Evolutionary conservation across 2,888 invertebrate species (phyloP).

Genomic region (Dasypolia templi): DNA sequence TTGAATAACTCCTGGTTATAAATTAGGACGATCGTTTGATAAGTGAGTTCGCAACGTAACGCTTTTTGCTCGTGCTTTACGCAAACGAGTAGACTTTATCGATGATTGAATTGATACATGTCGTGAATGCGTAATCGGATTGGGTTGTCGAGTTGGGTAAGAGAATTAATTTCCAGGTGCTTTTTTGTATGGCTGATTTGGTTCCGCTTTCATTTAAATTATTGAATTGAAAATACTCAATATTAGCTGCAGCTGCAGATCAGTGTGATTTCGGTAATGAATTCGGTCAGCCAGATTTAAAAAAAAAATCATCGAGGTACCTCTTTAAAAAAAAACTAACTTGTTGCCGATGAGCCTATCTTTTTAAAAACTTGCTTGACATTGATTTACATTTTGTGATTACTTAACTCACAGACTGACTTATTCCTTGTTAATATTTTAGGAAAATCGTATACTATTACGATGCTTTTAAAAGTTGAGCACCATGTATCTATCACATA

Average conservation of each 20-base stretch:
- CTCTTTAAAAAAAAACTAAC: too few relatives aligned
- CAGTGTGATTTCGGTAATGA: not conserved
- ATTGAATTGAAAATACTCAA: not conserved
- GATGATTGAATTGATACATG: constrained; percentile 86
- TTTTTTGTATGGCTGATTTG: constrained; percentile 38
- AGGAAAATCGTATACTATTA: too few relatives aligned
- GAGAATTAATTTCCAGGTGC: constrained; percentile 47
- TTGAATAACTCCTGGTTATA: constrained; percentile 88
- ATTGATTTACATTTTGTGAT: too few relatives aligned
- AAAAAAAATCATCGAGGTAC: not conserved
- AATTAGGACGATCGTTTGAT: constrained; percentile 88
- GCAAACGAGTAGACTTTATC: constrained; percentile 87
- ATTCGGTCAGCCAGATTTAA: not conserved
- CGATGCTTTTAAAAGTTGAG: too few relatives aligned
- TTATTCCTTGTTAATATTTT: too few relatives aligned
- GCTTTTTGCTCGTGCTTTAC: constrained; percentile 84
- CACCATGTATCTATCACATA: too few relatives aligned
- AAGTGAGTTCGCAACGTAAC: constrained; percentile 82
- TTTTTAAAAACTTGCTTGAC: not conserved
- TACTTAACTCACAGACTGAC: too few relatives aligned
- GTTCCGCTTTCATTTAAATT: not conserved
- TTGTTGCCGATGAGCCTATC: too few relatives aligned
- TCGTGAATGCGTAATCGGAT: constrained; percentile 81
- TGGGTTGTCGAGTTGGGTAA: constrained; percentile 50
- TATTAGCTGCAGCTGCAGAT: not conserved